Evolutionary conservation across 2,888 invertebrate genomes (phyloP).

Genomic region (Philaethria dido): DNA sequence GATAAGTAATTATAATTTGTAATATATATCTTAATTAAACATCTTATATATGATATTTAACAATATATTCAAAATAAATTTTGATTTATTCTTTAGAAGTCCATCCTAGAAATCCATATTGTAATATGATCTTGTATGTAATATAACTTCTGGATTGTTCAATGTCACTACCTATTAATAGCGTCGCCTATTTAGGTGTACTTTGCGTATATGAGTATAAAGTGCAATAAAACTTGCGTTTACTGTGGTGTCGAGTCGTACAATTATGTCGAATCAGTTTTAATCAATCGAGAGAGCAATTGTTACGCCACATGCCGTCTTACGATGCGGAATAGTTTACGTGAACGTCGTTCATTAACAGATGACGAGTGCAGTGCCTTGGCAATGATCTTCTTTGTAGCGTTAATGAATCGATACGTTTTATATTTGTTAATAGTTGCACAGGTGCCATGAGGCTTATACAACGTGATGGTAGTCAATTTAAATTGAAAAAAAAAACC

Average conservation of each 20-base stretch:
- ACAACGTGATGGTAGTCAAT: no score
- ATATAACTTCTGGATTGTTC: constrained; percentile 34
- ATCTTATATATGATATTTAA: not conserved
- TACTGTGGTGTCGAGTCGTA: constrained; percentile 36
- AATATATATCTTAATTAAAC: not conserved
- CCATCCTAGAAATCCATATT: not conserved
- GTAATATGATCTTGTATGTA: constrained; percentile 24
- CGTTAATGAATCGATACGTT: constrained; percentile 19
- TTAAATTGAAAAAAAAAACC: no score
- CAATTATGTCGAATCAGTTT: constrained; percentile 44
- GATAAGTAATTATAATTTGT: not conserved
- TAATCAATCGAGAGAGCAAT: constrained; percentile 37
- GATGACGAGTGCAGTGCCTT: constrained; percentile 54
- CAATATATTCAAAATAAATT: not conserved
- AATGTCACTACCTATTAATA: constrained; percentile 41
- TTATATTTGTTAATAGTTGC: not conserved
- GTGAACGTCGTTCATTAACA: constrained; percentile 22
- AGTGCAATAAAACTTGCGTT: constrained; percentile 34
- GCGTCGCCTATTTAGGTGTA: constrained; percentile 39
- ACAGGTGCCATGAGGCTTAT: no score
- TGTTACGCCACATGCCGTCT: constrained; percentile 17
- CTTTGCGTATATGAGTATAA: constrained; percentile 32
- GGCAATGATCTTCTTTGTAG: constrained; percentile 69
- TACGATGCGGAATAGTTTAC: constrained; percentile 22
- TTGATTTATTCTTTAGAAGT: not conserved